These are phyloP conservation scores for Coremacera marginata DNA, from an alignment of 2,888 invertebrate species.

Conservation along the genomic window DNA sequence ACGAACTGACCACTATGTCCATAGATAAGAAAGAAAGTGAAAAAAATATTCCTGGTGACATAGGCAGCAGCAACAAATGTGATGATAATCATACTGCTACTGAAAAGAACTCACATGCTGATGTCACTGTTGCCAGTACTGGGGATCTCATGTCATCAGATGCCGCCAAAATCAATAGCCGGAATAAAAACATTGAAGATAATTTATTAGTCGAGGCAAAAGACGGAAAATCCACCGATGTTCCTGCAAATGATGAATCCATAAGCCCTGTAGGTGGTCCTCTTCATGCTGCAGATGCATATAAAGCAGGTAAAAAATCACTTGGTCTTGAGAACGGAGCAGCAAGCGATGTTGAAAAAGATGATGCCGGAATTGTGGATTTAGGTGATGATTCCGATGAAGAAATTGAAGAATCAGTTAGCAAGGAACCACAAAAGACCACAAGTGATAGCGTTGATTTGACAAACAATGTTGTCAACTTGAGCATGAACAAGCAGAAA, in stretches of 20 bases:
- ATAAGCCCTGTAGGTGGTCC: slow-evolving; percentile 40
- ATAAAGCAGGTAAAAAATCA: neutral
- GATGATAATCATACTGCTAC: slow-evolving; percentile 42
- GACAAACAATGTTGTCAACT: slow-evolving; percentile 20
- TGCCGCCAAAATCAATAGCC: neutral
- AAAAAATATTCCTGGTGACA: slow-evolving; percentile 45
- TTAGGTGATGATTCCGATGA: slow-evolving; percentile 63
- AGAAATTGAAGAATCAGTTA: slow-evolving; percentile 43
- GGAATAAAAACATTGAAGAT: neutral
- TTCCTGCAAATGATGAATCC: slow-evolving; percentile 51
- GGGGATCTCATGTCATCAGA: neutral
- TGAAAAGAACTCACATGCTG: neutral
- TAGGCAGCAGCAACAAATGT: slow-evolving; percentile 55
- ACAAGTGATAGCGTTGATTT: slow-evolving; percentile 7
- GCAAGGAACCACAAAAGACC: neutral
- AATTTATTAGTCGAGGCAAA: neutral
- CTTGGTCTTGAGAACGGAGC: slow-evolving; percentile 46
- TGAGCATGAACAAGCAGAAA: slow-evolving; percentile 24
- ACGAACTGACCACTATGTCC: slow-evolving; percentile 40
- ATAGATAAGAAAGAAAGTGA: slow-evolving; percentile 44
- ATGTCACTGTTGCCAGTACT: neutral
- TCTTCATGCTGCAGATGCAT: neutral
- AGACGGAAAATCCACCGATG: slow-evolving; percentile 56
- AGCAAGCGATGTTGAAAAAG: slow-evolving; percentile 44
- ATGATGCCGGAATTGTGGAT: slow-evolving; percentile 57